phyloP scores from a whole-genome alignment of 2,113 vertebrate genomes.

The rat (Rattus norvegicus) region GRCr8 NC_086030.1:19696001-19696500 shows the following conservation, averaged over 20 bases:
- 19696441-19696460: background rate
- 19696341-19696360: background rate
- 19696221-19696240: background rate
- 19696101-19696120: background rate
- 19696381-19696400: background rate
- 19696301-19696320: background rate
- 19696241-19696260: constrained; percentile 9
- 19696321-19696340: background rate
- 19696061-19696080: background rate
- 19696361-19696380: background rate
- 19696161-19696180: background rate
- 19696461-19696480: background rate
- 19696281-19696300: background rate
- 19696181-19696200: background rate
- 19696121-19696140: background rate
- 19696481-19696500: background rate
- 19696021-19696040: background rate
- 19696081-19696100: background rate
- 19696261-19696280: background rate
- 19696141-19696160: background rate
- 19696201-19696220: background rate
- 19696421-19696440: background rate
- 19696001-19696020: background rate
- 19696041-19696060: background rate
- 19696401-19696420: background rate